Evolutionary conservation across 2,113 vertebrate genomes (phyloP), one percentile per base, ranked within the genome.

Genomic region (Scomber colias): DNA sequence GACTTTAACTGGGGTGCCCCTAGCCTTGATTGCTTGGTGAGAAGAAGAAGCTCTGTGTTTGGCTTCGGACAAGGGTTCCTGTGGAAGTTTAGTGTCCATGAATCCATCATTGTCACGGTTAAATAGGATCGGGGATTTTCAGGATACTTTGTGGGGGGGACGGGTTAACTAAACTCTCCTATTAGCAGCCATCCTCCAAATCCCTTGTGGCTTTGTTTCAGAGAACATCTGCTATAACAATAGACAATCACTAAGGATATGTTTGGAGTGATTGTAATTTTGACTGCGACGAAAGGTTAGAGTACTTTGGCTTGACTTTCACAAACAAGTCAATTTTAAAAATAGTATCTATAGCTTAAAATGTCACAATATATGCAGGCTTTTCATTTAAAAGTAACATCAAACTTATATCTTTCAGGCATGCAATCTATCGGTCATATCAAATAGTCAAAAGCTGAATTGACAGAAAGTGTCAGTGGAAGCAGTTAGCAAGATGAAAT

Each of bases 61-160:
- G 75, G 67, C 80, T 82, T 74, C 75, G 63, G 79, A 84, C 44
- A 51, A 54, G 87, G 82, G 79, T 85, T 90, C 79, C 79, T 92
- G 88, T 87, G 89, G 90, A 90, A 87, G 81, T 84, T 89, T 79
- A 77, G 85, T 81, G 66, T 76, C 71, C 53, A 82, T 84, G 77
- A 90, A 97, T 96, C 94, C 93, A 95, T 96, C 95, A 95, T 81
- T 95, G 94, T 95, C 95, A 87, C 14, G 1, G 31, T 86, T 92
- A 86, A 87, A 89, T 85, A 31, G 79, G 82, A 86, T 69, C 3
- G 24, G 75, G 46, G 63, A 56, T 30, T 77, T 80, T 80, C 77
- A 50, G 76, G 79, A 75, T 70, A 79, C 67, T 81, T 67, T 65
- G 81, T 71, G 69, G 76, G 79, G 79, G 63, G 87, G 75, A 59